Evolutionary conservation across 2,888 invertebrate genomes (phyloP), one percentile per base, ranked within the genome.

Genomic region (Machimus atricapillus): DNA sequence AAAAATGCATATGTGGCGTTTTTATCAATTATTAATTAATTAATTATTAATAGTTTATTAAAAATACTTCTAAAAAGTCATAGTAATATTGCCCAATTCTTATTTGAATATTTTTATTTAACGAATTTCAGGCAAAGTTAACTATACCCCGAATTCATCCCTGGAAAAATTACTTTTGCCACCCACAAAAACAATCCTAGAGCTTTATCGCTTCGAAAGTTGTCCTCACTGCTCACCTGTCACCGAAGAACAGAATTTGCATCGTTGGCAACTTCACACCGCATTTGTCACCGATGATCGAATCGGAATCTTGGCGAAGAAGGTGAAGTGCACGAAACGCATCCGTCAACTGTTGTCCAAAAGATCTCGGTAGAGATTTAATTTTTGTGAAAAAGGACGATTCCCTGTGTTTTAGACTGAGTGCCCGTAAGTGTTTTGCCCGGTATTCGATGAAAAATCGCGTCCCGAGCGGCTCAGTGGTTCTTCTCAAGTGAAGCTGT

Each of bases 201-300:
- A 81, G 16, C 14, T 83, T 58, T 83, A 27, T 14, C 12, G 7
- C 16, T 2, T 66, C n/a, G 27, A 83, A 74, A 27, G 85, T 85
- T 85, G 76, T 23, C 52, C 9, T 14, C 23, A 34, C 85, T 85
- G 74, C 14, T 6, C 5, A 56, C 1, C 31, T 56, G 86, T 86
- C 86, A 86, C 52, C 76, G 19, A 8, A 77, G 23, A 77, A 23
- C n/a, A 86, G 37, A 77, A 37, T 86, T 86, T 86, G 86, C 86
- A 86, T 52, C 86, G 86, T 77, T 86, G 86, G 86, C 86, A 88
- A 88, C 88, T 87, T 88, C 87, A 87, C 52, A 76, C 78, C 78
- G 88, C 85, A 88, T 88, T 87, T 88, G 88, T 87, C 88, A 87
- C 74, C 85, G 88, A 88, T 88, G 88, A 88, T 85, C 85, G 79